Conservation (phyloP, 2,113 vertebrate genomes). For the Candoia aspera region DNA sequence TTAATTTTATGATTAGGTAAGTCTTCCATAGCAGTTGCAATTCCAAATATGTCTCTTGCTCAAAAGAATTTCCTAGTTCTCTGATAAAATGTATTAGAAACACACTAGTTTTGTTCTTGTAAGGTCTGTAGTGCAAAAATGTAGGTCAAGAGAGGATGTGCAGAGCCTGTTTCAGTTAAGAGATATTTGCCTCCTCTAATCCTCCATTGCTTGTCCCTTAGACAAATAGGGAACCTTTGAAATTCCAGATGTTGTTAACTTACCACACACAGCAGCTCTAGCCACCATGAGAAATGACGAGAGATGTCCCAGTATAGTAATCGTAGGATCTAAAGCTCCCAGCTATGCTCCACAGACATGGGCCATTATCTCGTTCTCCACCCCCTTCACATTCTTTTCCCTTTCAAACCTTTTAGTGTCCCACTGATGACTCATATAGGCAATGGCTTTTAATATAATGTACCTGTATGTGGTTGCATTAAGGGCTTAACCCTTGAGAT, state of each 20-base stretch:
- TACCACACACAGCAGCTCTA: not conserved
- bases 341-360: not conserved
- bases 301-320: not conserved
- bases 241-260: too few relatives aligned
- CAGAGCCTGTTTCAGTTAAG: not conserved
- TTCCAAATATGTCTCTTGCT: too few relatives aligned
- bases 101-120: not conserved
- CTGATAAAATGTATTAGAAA: not conserved
- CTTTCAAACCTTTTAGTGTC: not conserved
- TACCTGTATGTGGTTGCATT: not conserved
- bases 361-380: not conserved
- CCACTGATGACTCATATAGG: not conserved
- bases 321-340: too few relatives aligned
- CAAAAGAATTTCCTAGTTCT: not conserved
- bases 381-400: not conserved
- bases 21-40: too few relatives aligned
- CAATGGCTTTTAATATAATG: conserved; percentile 5
- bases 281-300: not conserved
- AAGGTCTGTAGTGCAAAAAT: not conserved
- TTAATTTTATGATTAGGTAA: too few relatives aligned
- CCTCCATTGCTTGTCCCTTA: not conserved
- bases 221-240: too few relatives aligned
- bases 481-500: not conserved
- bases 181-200: not conserved
- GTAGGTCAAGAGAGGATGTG: not conserved